Evolutionary conservation across 2,797 vertebrate species (phyloP).

Genomic region (Lates japonicus): DNA sequence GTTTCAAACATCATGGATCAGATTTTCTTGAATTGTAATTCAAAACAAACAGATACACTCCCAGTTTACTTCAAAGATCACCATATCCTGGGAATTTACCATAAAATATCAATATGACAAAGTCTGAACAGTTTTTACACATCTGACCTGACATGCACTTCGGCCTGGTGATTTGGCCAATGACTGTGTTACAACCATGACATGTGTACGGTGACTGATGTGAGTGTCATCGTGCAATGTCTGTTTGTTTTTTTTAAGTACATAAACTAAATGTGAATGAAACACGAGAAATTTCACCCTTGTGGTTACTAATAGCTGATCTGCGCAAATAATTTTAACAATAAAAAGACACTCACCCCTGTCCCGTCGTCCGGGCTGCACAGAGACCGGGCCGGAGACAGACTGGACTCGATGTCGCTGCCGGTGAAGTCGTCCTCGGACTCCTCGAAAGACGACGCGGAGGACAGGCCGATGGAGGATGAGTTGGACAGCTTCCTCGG

Average conservation of each 20-base stretch:
- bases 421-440: constrained; percentile 91
- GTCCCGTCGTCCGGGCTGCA: constrained; percentile 85
- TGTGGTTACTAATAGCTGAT: not conserved
- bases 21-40: not conserved
- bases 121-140: not conserved
- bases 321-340: not conserved
- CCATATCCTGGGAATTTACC: not conserved
- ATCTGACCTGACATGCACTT: not conserved
- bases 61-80: not conserved
- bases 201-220: not conserved
- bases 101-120: not conserved
- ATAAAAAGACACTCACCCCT: constrained; percentile 83
- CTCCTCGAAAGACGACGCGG: constrained; percentile 93
- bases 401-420: constrained; percentile 86
- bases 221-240: not conserved
- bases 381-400: constrained; percentile 75
- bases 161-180: not conserved
- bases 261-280: not conserved
- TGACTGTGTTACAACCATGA: not conserved
- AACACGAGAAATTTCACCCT: not conserved
- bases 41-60: not conserved
- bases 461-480: constrained; percentile 89
- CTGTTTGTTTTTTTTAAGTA: not conserved
- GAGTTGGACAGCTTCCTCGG: constrained; percentile 89
- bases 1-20: not conserved